phyloP scores from a whole-genome alignment of 1,140 invertebrate species.

The Ceratina australensis region DNA sequence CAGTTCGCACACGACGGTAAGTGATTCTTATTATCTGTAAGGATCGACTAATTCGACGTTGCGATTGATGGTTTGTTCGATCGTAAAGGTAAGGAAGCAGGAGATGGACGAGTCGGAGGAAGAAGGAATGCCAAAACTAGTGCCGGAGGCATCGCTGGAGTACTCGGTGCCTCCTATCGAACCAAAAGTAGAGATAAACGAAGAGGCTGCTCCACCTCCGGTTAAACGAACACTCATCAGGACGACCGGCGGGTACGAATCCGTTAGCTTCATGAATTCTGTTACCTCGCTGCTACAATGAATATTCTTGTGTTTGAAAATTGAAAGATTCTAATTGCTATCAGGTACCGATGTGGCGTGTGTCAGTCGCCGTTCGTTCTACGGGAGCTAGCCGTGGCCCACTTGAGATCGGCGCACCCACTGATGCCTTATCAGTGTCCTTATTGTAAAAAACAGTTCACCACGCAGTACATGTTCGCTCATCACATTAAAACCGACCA shows the following conservation, averaged over 20 bases:
- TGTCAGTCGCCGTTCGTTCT: slow-evolving; percentile 72
- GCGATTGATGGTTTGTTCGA: neutral
- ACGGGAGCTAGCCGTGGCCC: slow-evolving; percentile 70
- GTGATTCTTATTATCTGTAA: neutral
- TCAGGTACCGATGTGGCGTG: slow-evolving; percentile 71
- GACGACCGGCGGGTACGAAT: slow-evolving; percentile 67
- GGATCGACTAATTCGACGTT: neutral
- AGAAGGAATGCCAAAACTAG: slow-evolving; percentile 61
- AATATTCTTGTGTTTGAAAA: no score
- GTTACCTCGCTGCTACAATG: no score
- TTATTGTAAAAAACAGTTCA: slow-evolving; percentile 72
- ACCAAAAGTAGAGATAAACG: slow-evolving; percentile 63
- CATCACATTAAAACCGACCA: slow-evolving; percentile 73
- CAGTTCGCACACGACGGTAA: slow-evolving; percentile 37
- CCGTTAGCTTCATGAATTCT: no score
- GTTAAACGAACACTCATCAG: slow-evolving; percentile 71
- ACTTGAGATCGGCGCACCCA: slow-evolving; percentile 72
- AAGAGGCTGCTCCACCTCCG: slow-evolving; percentile 62
- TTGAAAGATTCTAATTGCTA: no score
- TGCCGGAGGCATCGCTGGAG: slow-evolving; percentile 58
- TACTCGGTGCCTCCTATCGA: slow-evolving; percentile 60
- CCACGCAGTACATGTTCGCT: slow-evolving; percentile 70
- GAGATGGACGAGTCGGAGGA: slow-evolving; percentile 53
- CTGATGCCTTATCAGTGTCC: slow-evolving; percentile 73
- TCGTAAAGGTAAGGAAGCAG: slow-evolving; percentile 38